Evolutionary conservation across 2,113 vertebrate genomes (phyloP).

Genomic region (Sander lucioperca): DNA sequence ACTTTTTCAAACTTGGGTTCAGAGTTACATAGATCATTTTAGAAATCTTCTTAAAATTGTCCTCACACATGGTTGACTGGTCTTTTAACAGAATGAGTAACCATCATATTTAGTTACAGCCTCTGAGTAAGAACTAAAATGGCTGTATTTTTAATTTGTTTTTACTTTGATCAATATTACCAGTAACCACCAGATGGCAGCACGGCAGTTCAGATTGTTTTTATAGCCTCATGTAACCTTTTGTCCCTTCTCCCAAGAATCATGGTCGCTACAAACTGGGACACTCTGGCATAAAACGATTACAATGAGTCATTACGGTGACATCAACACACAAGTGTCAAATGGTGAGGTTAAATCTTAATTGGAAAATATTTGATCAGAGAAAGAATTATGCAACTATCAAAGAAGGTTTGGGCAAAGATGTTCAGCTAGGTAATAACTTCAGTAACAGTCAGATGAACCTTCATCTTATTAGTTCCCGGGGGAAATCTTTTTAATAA

Average conservation of each 20-base stretch:
- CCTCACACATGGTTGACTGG: not conserved
- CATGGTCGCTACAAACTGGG: not conserved
- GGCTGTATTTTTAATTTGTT: not conserved
- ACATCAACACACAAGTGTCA: conserved; percentile 21
- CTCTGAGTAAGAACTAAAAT: conserved; percentile 10
- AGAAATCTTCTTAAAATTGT: not conserved
- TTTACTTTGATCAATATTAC: not conserved
- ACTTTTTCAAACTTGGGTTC: not conserved
- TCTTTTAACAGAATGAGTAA: not conserved
- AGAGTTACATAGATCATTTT: not conserved
- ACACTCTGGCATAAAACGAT: not conserved
- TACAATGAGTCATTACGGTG: conserved; percentile 23
- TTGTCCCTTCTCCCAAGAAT: not conserved
- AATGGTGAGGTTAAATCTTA: conserved; percentile 12
- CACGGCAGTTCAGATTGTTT: not conserved
- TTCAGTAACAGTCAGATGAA: not conserved
- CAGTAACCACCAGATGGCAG: conserved; percentile 65
- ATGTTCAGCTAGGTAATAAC: not conserved
- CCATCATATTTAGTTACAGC: not conserved
- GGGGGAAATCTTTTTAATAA: not conserved
- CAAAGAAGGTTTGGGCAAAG: not conserved
- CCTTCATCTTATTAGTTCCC: not conserved
- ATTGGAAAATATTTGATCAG: conserved; percentile 25
- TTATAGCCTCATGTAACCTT: not conserved
- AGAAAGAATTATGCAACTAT: conserved; percentile 26